Evolutionary conservation across 2,797 vertebrate genomes (phyloP), one percentile per base, ranked within the genome.

Genomic region (Danionella dracula): DNA sequence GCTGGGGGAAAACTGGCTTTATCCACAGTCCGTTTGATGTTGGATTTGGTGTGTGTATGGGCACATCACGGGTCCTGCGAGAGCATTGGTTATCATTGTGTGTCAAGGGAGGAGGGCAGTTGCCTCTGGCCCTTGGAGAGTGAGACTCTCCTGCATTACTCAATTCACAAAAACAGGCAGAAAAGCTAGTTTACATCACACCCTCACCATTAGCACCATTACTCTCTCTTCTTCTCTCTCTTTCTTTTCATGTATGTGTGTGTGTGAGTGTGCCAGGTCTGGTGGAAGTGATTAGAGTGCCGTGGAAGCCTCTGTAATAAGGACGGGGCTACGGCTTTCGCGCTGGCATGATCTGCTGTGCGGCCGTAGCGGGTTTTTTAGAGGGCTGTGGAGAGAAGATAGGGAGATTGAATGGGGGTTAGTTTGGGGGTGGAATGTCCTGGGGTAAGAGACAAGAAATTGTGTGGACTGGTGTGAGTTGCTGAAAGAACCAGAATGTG

Each of bases 221-320:
- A 38, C 17, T 46, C 61, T 66, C 70, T 44, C 21, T 27, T 35
- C 69, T 42, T 44, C 34, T 29, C 71, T 54, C 53, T 44, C 38
- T 41, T 35, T 71, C 46, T 44, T 34, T 21, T 69, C 50, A 49
- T 68, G 61, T 35, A 32, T 42, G 12, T 56, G 49, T 12, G 67
- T 35, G 64, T 17, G 23, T 40, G 23, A 51, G 19, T 20, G n/a
- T 70, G 55, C 66, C 29, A 50, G 83, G 83, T 84, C 86, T 77
- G 68, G 83, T 87, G 83, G 83, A 84, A 82, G 84, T 88, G 86
- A 87, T 90, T 90, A 89, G 87, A 89, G 83, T 49, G 75, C 83
- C 54, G 78, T 76, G 77, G 81, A 81, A 70, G 74, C 66, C 68
- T 51, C 76, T 81, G 84, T 90, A 89, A 88, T 90, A 86, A 88